These are phyloP conservation scores for Apaloderma vittatum DNA, from an alignment of 2,113 vertebrate genomes.

Conservation along the genomic window DNA sequence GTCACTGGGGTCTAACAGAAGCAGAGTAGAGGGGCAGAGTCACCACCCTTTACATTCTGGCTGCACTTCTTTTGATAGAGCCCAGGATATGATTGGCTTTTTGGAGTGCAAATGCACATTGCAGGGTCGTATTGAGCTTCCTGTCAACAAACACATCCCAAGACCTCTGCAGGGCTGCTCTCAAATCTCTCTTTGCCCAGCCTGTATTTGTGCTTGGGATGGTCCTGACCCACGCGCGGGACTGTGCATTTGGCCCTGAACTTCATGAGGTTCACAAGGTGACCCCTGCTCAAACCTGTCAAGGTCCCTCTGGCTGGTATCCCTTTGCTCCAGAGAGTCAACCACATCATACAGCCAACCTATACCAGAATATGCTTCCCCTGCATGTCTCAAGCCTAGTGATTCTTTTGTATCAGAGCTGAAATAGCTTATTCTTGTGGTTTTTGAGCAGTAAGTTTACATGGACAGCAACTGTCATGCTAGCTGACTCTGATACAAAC, in stretches of 20 bases:
- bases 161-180: not conserved
- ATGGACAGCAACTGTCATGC: not conserved
- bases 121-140: not conserved
- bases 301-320: not conserved
- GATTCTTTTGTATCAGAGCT: not conserved
- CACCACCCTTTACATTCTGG: not conserved
- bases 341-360: not conserved
- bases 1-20: not conserved
- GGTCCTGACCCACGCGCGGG: not conserved
- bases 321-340: not conserved
- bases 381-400: not conserved
- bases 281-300: not conserved
- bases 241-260: not conserved
- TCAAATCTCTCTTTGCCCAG: not conserved
- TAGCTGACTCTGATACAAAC: not conserved
- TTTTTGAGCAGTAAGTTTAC: not conserved
- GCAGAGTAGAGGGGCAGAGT: not conserved
- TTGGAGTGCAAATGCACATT: not conserved
- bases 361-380: not conserved
- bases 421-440: not conserved
- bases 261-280: not conserved
- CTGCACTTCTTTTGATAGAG: not conserved
- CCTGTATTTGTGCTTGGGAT: not conserved
- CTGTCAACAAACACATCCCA: not conserved
- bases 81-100: not conserved